Base-by-base conservation (phyloP, 2,113 vertebrate species). In the Emydura subglobosa region DNA sequence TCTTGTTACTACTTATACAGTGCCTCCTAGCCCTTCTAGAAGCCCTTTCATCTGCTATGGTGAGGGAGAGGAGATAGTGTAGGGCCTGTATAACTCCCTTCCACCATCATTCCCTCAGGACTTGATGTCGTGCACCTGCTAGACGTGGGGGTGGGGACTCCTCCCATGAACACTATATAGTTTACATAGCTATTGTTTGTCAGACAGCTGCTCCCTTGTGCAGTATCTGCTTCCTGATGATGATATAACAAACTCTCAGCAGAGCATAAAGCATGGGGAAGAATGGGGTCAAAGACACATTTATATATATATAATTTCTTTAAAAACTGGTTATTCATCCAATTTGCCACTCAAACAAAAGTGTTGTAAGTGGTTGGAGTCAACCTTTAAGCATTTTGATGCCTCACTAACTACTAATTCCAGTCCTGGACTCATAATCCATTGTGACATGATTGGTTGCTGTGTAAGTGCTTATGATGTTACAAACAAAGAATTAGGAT, bases 361-460 rank as follows among this genome's bases (percentile, higher is more conserved):
- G 39, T 22, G 13, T 7, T 17, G 22, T 44, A 19, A 29, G 34
- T 39, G 10, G 65, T 39, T n/a, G n/a, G 65, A n/a, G 16, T 72
- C 65, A 39, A 72, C 17, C n/a, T 72, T 72, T 22, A 39, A 72
- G n/a, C 8, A 9, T 72, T 72, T 39, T 72, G 65, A 72, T 72
- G 65, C 65, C 65, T 39, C n/a, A 21, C 9, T 39, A 22, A 22
- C 19, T 72, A 72, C n/a, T 83, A 94, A 87, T 68, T 90, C 86
- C 39, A 47, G 78, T 79, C 54, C 61, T 49, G 89, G 13, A 61
- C 81, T 85, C 44, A 61, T 50, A 80, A 81, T 54, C 25, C 87
- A 91, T 91, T 87, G 79, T 88, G 29, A 86, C 72, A 89, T 90
- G 76, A 87, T 83, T 94, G 50, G 74, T 87, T 83, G 83, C 47